phyloP scores from a whole-genome alignment of 2,113 vertebrate genomes.

The Canis aureus region DNA sequence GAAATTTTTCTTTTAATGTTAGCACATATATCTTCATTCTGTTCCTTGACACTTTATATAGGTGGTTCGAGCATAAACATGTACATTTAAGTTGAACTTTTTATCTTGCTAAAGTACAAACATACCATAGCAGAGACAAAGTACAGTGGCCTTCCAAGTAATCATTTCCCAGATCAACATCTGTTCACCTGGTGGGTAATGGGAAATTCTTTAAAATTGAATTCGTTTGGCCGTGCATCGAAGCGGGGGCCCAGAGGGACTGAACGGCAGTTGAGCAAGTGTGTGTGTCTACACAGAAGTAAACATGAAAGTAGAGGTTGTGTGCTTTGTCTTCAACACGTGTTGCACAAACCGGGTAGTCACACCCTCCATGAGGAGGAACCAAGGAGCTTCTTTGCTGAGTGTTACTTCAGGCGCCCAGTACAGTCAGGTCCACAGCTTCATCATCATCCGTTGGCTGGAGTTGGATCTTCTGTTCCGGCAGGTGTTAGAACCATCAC shows the following conservation, averaged over 20 bases:
- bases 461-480: conserved; percentile 50
- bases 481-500: background rate
- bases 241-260: background rate
- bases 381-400: conserved; percentile 82
- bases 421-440: conserved; percentile 50
- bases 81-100: too few relatives aligned
- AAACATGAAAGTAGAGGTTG: background rate
- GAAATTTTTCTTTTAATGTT: too few relatives aligned
- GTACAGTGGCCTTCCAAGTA: too few relatives aligned
- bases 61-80: too few relatives aligned
- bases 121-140: too few relatives aligned
- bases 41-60: too few relatives aligned
- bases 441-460: conserved; percentile 59
- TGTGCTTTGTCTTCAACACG: conserved; percentile 71
- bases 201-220: background rate
- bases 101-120: too few relatives aligned
- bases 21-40: too few relatives aligned
- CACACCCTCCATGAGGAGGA: conserved; percentile 71
- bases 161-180: too few relatives aligned
- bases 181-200: too few relatives aligned
- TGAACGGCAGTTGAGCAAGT: background rate
- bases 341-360: conserved; percentile 72
- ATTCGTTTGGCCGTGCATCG: background rate
- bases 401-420: conserved; percentile 12
- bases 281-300: background rate